These are phyloP conservation scores for Berghia stephanieae DNA, from an alignment of 1,140 invertebrate genomes.

Conservation along the genomic window DNA sequence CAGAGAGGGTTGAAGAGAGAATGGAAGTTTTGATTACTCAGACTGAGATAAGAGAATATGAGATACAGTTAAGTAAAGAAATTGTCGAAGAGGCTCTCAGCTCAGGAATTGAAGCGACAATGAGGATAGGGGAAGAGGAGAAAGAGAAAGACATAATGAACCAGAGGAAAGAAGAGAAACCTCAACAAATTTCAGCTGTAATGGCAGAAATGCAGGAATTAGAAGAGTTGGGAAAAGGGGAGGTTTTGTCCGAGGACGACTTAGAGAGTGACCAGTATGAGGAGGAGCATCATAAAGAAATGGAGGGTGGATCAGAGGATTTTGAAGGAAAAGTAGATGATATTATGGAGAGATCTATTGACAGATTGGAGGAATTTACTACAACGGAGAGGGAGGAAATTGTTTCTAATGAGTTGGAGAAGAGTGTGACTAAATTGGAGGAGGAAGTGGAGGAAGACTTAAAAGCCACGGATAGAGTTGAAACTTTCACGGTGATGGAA, in stretches of 20 bases:
- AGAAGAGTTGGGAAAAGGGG: constrained; percentile 22
- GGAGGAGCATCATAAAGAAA: constrained; percentile 34
- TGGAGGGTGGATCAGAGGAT: background rate
- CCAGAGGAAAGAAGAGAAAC: background rate
- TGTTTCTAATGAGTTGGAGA: background rate
- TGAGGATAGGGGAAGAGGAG: constrained; percentile 9
- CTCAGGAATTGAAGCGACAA: constrained; percentile 15
- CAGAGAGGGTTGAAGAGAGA: constrained; percentile 12
- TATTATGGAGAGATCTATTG: background rate
- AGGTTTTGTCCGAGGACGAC: constrained; percentile 32
- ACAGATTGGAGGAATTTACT: background rate
- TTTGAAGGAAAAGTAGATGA: background rate
- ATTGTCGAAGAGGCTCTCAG: constrained; percentile 22
- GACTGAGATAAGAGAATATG: constrained; percentile 19
- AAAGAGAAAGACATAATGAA: constrained; percentile 21
- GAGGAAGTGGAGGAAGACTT: background rate
- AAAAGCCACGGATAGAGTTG: background rate
- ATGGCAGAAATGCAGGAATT: constrained; percentile 30
- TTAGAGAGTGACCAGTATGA: constrained; percentile 37
- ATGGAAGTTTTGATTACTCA: too few species aligned
- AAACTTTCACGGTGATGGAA: too few species aligned
- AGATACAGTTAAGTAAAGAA: constrained; percentile 17
- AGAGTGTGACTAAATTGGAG: background rate
- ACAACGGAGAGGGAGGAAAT: background rate
- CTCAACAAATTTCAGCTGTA: constrained; percentile 15